These are phyloP conservation scores for Dicerorhinus sumatrensis DNA, from an alignment of 2,113 vertebrate species.

Conservation along the genomic window DNA sequence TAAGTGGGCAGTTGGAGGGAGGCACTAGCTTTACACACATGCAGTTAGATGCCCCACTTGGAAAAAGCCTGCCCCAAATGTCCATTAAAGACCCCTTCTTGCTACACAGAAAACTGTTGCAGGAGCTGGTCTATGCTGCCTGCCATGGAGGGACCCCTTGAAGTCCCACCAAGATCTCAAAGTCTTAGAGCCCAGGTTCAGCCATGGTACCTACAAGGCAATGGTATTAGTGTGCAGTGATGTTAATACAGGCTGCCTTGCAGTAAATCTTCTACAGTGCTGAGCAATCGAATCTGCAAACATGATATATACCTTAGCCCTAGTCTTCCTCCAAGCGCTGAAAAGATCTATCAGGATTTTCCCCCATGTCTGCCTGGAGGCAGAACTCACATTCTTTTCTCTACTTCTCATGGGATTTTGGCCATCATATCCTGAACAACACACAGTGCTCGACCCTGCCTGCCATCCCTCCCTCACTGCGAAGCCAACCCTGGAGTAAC, in stretches of 20 bases:
- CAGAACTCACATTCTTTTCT: background rate
- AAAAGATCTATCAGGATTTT: accelerated
- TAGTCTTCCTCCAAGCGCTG: background rate
- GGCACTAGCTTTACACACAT: accelerated
- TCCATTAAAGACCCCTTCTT: accelerated
- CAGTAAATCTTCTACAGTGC: accelerated
- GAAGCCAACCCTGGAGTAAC: background rate
- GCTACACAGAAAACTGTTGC: too few species aligned
- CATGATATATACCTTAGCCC: accelerated
- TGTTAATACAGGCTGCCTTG: background rate
- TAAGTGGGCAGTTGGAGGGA: background rate
- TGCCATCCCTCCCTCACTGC: too few species aligned
- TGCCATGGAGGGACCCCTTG: accelerated
- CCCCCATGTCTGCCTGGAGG: background rate
- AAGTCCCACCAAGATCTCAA: background rate
- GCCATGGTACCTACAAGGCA: too few species aligned
- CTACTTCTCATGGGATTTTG: background rate
- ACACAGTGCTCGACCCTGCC: background rate
- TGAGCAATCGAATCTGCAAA: too few species aligned
- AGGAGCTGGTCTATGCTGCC: background rate
- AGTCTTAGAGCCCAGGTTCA: background rate
- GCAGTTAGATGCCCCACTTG: background rate
- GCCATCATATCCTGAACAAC: background rate
- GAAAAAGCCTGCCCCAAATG: background rate
- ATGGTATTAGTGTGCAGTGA: accelerated